These are phyloP conservation scores for Porites lutea DNA, from an alignment of 64 coral and sea anemone species.

Conservation along the genomic window DNA sequence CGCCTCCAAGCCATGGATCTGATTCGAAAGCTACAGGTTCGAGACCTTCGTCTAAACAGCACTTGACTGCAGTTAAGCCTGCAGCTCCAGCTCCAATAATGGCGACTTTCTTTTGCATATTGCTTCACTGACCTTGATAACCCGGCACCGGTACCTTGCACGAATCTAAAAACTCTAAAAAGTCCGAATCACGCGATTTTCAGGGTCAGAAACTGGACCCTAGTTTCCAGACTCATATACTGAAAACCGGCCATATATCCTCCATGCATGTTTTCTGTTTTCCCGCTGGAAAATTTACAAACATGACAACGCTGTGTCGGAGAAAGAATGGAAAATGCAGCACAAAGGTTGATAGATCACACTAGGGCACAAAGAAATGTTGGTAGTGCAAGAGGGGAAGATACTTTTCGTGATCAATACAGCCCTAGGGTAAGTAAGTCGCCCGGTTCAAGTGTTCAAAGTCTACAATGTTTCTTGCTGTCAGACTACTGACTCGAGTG, in stretches of 20 bases:
- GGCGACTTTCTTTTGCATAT: slow-evolving; percentile 71
- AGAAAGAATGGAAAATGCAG: slow-evolving; percentile 14
- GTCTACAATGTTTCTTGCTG: not conserved
- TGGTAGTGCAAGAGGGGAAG: not conserved
- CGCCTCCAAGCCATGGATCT: slow-evolving; percentile 78
- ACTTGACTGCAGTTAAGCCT: slow-evolving; percentile 84
- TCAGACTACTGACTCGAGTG: no score
- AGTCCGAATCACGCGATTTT: no score
- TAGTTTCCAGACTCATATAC: not conserved
- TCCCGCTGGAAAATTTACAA: not conserved
- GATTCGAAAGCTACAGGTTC: slow-evolving; percentile 85
- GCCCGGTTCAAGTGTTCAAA: not conserved
- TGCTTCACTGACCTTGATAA: no score
- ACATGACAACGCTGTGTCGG: not conserved
- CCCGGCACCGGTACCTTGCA: no score
- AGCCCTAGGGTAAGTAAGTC: not conserved
- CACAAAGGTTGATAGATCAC: not conserved
- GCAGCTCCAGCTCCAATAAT: slow-evolving; percentile 82
- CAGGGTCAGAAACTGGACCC: not conserved
- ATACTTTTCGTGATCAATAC: not conserved
- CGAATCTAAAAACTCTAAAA: no score
- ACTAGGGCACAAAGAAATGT: not conserved
- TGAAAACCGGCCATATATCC: not conserved
- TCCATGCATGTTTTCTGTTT: not conserved
- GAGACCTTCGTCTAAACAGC: slow-evolving; percentile 80